Evolutionary conservation across 2,797 vertebrate species (phyloP).

Genomic region (Neomorphus geoffroyi): DNA sequence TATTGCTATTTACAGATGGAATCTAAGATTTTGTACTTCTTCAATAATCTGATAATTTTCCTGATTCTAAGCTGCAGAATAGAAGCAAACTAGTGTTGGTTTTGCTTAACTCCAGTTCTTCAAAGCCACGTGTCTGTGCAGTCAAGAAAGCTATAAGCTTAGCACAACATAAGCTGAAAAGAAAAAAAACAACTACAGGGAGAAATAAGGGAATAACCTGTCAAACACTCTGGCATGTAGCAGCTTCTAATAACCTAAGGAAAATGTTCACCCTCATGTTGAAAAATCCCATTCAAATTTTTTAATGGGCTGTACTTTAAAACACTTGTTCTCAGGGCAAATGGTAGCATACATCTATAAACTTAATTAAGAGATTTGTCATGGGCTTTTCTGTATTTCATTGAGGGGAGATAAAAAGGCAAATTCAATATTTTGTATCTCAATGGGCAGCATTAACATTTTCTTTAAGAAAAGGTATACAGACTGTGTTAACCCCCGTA

Average conservation of each 20-base stretch:
- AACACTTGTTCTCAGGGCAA: background rate
- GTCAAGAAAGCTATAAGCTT: conserved; percentile 15
- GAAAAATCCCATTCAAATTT: background rate
- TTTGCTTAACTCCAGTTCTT: conserved; percentile 44
- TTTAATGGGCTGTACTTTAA: background rate
- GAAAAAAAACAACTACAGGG: background rate
- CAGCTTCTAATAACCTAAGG: background rate
- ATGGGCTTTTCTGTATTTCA: background rate
- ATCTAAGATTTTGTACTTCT: background rate
- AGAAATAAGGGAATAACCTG: background rate
- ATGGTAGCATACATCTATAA: background rate
- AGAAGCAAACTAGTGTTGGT: conserved; percentile 23
- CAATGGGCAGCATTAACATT: background rate
- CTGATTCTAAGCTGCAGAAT: conserved; percentile 25
- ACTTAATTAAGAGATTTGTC: background rate
- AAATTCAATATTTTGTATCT: background rate
- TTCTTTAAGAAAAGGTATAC: background rate
- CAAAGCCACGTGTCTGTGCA: conserved; percentile 13
- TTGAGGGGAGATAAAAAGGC: background rate
- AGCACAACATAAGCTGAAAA: conserved; percentile 9
- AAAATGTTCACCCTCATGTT: background rate
- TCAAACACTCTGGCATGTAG: conserved; percentile 13
- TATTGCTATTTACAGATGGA: background rate
- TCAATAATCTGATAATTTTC: conserved; percentile 51
- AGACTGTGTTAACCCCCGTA: background rate